Conservation (phyloP, 2,797 vertebrate genomes). For the Sitta carolinensis region DNA sequence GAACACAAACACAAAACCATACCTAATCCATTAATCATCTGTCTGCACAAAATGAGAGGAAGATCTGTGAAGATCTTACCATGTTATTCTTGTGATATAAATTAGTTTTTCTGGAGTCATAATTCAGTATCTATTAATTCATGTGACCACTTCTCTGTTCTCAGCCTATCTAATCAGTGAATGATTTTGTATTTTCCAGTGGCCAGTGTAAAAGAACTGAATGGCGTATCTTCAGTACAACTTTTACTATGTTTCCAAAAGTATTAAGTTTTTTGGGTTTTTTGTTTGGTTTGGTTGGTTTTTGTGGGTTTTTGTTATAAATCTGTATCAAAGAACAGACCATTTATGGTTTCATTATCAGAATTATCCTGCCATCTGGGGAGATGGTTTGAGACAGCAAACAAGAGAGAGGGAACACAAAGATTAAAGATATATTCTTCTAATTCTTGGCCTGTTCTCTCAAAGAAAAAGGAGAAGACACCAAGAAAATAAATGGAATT, state of each 20-base stretch:
- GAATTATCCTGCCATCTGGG: background rate
- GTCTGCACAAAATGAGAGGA: background rate
- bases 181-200: background rate
- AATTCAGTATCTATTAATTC: background rate
- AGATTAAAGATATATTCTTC: background rate
- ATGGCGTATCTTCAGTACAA: background rate
- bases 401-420: background rate
- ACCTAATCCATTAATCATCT: background rate
- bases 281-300: background rate
- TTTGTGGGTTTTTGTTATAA: background rate
- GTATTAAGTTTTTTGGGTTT: background rate
- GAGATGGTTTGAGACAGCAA: background rate
- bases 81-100: background rate
- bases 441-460: background rate
- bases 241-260: background rate
- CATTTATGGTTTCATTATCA: background rate
- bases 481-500: background rate
- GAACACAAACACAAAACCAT: background rate
- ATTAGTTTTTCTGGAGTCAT: background rate
- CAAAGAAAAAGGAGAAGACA: background rate
- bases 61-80: background rate
- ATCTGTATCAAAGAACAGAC: background rate
- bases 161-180: background rate
- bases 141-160: background rate
- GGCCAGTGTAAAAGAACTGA: background rate